Percentiles rank a stretch among this genome's conserved stretches.
Evolutionary conservation across 2,113 vertebrate species (phyloP).

Genomic region (Sterrhoptilus dennistouni): DNA sequence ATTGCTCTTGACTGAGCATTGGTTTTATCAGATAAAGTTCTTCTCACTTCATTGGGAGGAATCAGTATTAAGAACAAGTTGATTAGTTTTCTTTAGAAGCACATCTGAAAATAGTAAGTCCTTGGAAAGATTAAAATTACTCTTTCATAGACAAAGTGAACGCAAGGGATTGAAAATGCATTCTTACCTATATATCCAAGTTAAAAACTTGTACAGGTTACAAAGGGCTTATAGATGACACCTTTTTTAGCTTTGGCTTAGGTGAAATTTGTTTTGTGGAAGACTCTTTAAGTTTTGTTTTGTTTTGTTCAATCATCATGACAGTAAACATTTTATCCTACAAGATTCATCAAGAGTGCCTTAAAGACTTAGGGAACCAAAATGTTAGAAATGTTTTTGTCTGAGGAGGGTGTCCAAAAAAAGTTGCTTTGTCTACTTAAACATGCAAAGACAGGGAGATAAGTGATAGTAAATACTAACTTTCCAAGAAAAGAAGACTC

Average conservation of each 20-base stretch:
- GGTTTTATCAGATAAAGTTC: background rate
- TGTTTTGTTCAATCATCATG: fast-evolving
- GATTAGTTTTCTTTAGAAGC: background rate
- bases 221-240: background rate
- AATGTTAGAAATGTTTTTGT: background rate
- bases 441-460: background rate
- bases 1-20: fast-evolving
- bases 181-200: background rate
- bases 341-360: background rate
- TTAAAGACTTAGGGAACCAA: background rate
- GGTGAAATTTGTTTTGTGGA: background rate
- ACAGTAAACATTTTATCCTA: background rate
- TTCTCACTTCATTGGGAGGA: background rate
- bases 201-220: background rate
- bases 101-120: background rate
- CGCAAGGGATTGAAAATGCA: background rate
- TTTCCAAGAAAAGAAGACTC: background rate
- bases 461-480: background rate
- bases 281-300: background rate
- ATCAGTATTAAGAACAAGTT: background rate
- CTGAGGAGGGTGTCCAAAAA: background rate
- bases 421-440: background rate
- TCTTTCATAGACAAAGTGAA: background rate
- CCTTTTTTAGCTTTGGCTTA: background rate
- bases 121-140: background rate